Conservation (phyloP, 2,113 vertebrate species). For the Sinosuthora webbiana region DNA sequence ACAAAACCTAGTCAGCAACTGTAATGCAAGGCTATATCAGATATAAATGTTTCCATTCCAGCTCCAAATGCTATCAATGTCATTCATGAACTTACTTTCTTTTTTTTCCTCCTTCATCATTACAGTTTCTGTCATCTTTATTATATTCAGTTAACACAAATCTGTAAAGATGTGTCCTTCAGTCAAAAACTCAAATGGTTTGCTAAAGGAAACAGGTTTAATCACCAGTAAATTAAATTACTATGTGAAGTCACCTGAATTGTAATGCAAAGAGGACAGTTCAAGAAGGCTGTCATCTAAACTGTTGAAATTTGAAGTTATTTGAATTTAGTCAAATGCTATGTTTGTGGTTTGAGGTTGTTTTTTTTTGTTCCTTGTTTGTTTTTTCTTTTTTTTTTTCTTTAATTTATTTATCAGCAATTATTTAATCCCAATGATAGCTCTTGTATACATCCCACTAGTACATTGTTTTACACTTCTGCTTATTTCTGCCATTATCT, state of each 20-base stretch:
- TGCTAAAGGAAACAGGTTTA: background rate
- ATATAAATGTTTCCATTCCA: background rate
- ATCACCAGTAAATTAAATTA: background rate
- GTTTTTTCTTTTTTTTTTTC: background rate
- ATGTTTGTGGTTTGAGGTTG: fast-evolving
- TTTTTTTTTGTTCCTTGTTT: background rate
- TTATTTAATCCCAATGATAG: background rate
- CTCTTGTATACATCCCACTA: background rate
- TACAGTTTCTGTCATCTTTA: background rate
- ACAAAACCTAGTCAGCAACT: background rate
- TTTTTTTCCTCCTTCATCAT: background rate
- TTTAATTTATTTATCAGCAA: background rate
- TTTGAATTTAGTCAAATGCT: background rate
- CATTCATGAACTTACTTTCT: background rate
- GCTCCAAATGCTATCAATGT: background rate
- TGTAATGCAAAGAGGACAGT: background rate
- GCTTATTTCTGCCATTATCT: background rate
- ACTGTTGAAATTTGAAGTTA: background rate
- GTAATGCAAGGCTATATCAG: background rate
- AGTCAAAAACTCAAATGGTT: background rate
- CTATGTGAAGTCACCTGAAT: background rate
- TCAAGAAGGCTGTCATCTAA: background rate
- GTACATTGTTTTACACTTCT: background rate
- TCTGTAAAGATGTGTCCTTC: background rate
- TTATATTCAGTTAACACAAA: background rate